A percentile compares a stretch with the other conserved stretches of the same genome.
phyloP scores from a whole-genome alignment of 2,888 invertebrate species.

The Punctoribates punctum region DNA sequence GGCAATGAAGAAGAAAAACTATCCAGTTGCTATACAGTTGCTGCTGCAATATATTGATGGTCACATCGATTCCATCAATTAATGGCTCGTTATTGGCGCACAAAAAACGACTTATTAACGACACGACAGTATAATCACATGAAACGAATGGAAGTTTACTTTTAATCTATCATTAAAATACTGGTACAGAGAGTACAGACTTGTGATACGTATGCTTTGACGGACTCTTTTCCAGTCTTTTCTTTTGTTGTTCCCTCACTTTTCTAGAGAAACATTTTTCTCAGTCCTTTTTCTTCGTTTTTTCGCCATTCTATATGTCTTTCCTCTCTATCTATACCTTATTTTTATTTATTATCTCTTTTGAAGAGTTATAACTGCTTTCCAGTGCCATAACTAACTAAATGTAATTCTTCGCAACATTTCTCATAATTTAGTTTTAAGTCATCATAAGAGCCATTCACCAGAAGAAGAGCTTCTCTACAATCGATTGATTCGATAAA shows the following conservation, averaged over 20 bases:
- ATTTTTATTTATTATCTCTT: slow-evolving; percentile 10
- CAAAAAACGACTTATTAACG: slow-evolving; percentile 16
- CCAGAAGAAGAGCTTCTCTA: not conserved
- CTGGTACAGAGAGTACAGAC: slow-evolving; percentile 30
- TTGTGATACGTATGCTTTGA: slow-evolving; percentile 1
- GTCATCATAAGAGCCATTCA: not conserved
- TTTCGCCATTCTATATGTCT: not conserved
- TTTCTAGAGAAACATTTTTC: not conserved
- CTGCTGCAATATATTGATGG: slow-evolving; percentile 12
- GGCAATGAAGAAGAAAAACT: not conserved
- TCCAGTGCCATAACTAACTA: not conserved
- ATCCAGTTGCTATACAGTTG: not conserved
- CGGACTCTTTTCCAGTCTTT: not conserved
- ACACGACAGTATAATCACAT: slow-evolving; percentile 21
- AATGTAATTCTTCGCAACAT: not conserved
- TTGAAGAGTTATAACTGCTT: not conserved
- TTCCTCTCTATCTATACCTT: not conserved
- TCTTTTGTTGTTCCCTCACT: not conserved
- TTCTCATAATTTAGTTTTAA: not conserved
- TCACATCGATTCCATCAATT: slow-evolving; percentile 34
- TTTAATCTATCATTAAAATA: slow-evolving; percentile 32
- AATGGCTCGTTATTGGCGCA: slow-evolving; percentile 34
- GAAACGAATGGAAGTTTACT: slow-evolving; percentile 14
- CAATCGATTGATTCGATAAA: slow-evolving; percentile 25
- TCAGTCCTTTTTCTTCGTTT: not conserved